A percentile compares a stretch with the other conserved stretches of the same genome.
Evolutionary conservation across 2,888 invertebrate genomes (phyloP).

Genomic region (Mythimna loreyi): DNA sequence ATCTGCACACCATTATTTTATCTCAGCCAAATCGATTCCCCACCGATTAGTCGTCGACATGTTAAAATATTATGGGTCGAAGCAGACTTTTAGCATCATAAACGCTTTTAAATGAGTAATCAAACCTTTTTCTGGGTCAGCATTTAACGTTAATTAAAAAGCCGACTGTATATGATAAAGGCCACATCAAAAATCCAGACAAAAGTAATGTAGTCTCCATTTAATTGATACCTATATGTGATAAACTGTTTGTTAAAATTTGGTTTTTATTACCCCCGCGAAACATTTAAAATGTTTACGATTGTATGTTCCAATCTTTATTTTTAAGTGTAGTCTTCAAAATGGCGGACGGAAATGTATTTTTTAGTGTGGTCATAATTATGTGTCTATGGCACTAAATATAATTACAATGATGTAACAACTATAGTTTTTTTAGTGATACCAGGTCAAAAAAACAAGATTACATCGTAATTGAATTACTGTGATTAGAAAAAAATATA

Average conservation of each 20-base stretch:
- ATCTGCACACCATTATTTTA: conserved; percentile 43
- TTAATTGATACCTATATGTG: conserved; percentile 56
- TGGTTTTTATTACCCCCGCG: conserved; percentile 47
- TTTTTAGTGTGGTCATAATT: conserved; percentile 30
- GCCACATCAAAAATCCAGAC: conserved; percentile 35
- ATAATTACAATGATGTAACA: conserved; percentile 18
- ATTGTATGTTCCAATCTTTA: conserved; percentile 52
- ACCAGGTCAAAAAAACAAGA: conserved; percentile 32
- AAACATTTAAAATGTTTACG: conserved; percentile 48
- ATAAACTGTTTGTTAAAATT: conserved; percentile 56
- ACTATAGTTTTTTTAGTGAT: conserved; percentile 17
- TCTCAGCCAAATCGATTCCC: conserved; percentile 55
- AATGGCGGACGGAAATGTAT: conserved; percentile 33
- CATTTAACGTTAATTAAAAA: conserved; percentile 66
- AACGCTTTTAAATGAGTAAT: conserved; percentile 65
- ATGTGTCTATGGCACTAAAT: background rate
- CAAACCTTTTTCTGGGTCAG: conserved; percentile 65
- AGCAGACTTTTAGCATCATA: conserved; percentile 57
- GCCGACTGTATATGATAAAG: conserved; percentile 54
- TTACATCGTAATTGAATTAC: conserved; percentile 63
- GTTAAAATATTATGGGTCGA: conserved; percentile 54
- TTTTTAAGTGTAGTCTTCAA: conserved; percentile 34
- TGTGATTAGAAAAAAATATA: conserved; percentile 50
- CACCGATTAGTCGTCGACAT: conserved; percentile 61
- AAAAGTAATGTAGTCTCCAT: conserved; percentile 46